These are phyloP conservation scores for Coecobrya sp. DNA, from an alignment of 2,888 invertebrate species.

Conservation along the genomic window DNA sequence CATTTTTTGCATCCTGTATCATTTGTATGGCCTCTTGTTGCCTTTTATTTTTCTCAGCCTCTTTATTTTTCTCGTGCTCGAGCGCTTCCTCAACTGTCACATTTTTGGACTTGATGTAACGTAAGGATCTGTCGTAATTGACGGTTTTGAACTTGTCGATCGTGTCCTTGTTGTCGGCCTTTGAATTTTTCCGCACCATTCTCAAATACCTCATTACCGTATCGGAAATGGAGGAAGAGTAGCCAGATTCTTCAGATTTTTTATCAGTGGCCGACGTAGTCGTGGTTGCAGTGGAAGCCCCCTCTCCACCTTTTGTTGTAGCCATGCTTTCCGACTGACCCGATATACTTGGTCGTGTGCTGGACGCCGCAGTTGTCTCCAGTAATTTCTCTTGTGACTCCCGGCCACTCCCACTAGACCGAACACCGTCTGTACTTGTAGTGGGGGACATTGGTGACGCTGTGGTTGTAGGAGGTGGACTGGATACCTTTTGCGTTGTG, in stretches of 20 bases:
- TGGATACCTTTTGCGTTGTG: constrained; percentile 54
- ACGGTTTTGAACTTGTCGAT: constrained; percentile 95
- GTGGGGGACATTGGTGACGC: constrained; percentile 76
- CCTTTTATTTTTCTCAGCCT: constrained; percentile 8
- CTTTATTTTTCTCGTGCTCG: constrained; percentile 88
- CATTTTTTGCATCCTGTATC: constrained; percentile 20
- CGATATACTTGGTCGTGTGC: constrained; percentile 72
- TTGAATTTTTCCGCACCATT: constrained; percentile 95
- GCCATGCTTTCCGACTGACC: constrained; percentile 74
- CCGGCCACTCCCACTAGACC: constrained; percentile 78
- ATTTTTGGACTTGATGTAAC: constrained; percentile 94
- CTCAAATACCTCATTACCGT: constrained; percentile 95
- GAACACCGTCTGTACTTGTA: constrained; percentile 65
- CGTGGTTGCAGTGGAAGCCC: constrained; percentile 39
- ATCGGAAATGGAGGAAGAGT: constrained; percentile 94
- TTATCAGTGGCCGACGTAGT: constrained; percentile 79
- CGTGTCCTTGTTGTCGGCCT: constrained; percentile 92
- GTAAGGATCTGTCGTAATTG: constrained; percentile 94
- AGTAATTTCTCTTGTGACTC: constrained; percentile 81
- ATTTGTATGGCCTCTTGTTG: not conserved
- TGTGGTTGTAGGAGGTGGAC: constrained; percentile 63
- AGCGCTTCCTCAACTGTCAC: constrained; percentile 92
- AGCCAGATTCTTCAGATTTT: constrained; percentile 86
- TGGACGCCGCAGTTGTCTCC: constrained; percentile 67
- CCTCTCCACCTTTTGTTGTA: constrained; percentile 88